Percentiles rank a stretch among this genome's conserved stretches.
Conservation (phyloP, 2,888 invertebrate species). For the Calameuta filiformis region DNA sequence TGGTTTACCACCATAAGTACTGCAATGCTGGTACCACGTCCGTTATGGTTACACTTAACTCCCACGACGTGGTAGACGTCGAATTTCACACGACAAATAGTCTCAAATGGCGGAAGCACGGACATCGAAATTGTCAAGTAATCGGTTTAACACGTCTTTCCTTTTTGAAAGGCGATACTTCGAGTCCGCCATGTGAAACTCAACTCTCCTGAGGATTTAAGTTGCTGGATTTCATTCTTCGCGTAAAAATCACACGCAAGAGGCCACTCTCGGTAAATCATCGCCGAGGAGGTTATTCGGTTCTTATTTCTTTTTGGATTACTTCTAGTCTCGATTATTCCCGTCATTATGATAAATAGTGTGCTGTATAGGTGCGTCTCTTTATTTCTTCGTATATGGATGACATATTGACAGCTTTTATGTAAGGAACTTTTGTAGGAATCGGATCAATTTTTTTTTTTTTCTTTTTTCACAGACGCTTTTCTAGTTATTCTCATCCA, state of each 20-base stretch:
- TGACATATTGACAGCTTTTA: neutral
- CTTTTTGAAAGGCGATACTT: conserved; percentile 19
- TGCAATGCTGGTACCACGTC: neutral
- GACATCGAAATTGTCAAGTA: conserved; percentile 1
- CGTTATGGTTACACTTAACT: neutral
- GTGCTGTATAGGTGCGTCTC: neutral
- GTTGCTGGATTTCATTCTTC: neutral
- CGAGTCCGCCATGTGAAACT: conserved; percentile 2
- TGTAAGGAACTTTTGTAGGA: neutral
- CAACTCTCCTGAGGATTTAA: conserved; percentile 9
- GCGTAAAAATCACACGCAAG: neutral
- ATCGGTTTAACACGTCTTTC: conserved; percentile 19
- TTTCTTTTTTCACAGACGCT: conserved; percentile 1
- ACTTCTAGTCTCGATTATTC: neutral
- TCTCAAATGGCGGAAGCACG: neutral
- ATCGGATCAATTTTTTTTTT: neutral
- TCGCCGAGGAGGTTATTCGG: neutral
- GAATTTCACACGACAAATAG: neutral
- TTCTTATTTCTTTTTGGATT: neutral
- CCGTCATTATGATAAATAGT: neutral
- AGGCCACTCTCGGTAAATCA: neutral
- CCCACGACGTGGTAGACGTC: neutral
- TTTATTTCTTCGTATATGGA: neutral
- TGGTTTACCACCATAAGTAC: neutral
- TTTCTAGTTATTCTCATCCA: conserved; percentile 6